Percentiles rank a stretch among this genome's conserved stretches.
phyloP scores from a whole-genome alignment of 1,140 invertebrate species.

The Drosophila lini region DNA sequence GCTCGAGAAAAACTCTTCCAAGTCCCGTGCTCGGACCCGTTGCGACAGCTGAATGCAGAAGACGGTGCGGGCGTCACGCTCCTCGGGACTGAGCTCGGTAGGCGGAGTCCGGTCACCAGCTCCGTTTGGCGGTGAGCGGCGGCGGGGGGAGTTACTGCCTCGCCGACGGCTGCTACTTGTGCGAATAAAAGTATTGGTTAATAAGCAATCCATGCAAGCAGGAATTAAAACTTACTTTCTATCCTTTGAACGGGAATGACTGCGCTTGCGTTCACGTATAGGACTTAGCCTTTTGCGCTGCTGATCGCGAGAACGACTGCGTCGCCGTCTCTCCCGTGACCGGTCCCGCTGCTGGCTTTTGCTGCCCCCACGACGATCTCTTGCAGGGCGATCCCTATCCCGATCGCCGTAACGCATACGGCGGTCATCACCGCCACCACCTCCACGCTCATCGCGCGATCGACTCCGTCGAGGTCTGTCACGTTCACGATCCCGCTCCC shows the following conservation, averaged over 20 bases:
- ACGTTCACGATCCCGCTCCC: constrained; percentile 60
- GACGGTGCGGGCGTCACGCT: constrained; percentile 98
- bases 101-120: constrained; percentile 81
- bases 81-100: constrained; percentile 97
- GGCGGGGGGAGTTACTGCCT: constrained; percentile 70
- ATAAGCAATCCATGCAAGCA: not conserved
- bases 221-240: constrained; percentile 54
- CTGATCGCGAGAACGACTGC: constrained; percentile 64
- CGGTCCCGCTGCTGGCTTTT: constrained; percentile 55
- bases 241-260: constrained; percentile 72
- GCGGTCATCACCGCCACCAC: constrained; percentile 24
- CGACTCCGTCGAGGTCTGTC: constrained; percentile 57
- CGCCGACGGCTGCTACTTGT: constrained; percentile 64
- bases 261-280: constrained; percentile 53
- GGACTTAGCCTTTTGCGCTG: constrained; percentile 45
- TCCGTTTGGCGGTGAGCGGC: constrained; percentile 64
- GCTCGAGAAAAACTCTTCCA: constrained; percentile 99
- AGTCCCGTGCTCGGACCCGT: constrained; percentile 95
- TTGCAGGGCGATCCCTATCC: constrained; percentile 85
- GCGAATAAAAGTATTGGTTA: constrained; percentile 9
- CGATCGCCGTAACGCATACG: constrained; percentile 42
- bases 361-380: constrained; percentile 82
- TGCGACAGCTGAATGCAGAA: constrained; percentile 99
- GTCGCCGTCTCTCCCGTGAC: constrained; percentile 43
- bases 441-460: constrained; percentile 57